Conservation (phyloP, 2,888 invertebrate genomes). For the Monopis laevigella region DNA sequence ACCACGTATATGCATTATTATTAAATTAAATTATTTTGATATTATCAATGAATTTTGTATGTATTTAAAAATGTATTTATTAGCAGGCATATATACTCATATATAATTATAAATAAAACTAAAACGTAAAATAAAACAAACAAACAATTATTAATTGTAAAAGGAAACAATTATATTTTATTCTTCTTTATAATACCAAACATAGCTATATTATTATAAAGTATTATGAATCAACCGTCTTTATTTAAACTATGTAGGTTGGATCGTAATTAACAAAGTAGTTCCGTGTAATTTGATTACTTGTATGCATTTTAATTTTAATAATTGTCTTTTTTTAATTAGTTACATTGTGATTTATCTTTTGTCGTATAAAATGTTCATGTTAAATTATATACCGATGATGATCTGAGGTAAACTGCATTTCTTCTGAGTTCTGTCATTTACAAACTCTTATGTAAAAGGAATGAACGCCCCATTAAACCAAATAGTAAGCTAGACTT, state of each 20-base stretch:
- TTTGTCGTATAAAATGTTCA: too few species aligned
- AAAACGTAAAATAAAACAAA: neutral
- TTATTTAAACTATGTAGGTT: too few species aligned
- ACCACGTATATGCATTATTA: too few species aligned
- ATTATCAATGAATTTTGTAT: too few species aligned
- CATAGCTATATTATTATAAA: conserved; percentile 2
- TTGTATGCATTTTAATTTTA: neutral
- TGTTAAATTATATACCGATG: too few species aligned
- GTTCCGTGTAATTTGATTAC: conserved; percentile 4
- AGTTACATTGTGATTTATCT: neutral
- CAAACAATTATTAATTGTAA: neutral
- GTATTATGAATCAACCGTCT: too few species aligned
- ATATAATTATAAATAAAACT: neutral
- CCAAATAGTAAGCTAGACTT: conserved; percentile 3
- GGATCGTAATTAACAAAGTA: conserved; percentile 1
- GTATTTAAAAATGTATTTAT: too few species aligned
- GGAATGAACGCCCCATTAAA: conserved; percentile 1
- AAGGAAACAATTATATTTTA: conserved; percentile 1
- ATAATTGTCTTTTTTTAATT: conserved; percentile 2
- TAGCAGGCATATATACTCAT: too few species aligned
- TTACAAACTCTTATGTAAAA: conserved; percentile 3
- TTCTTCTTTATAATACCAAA: conserved; percentile 4
- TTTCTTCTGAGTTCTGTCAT: too few species aligned
- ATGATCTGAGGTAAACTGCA: too few species aligned
- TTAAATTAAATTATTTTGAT: too few species aligned